These are phyloP conservation scores for Drosophila borealis DNA, from an alignment of 2,888 invertebrate species.

Conservation along the genomic window DNA sequence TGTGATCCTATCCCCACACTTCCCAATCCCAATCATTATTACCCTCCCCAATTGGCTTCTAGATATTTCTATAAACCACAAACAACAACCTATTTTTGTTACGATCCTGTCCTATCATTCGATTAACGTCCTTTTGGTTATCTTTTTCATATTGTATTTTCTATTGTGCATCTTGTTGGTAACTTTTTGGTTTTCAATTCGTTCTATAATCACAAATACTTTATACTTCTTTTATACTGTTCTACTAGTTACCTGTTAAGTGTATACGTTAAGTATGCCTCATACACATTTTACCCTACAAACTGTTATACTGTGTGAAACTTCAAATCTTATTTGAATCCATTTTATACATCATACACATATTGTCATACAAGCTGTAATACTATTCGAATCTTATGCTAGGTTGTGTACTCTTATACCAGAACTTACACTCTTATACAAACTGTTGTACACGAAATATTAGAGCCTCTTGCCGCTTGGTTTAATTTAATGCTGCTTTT, in stretches of 20 bases:
- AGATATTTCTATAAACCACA: neutral
- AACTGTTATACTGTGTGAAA: too few species aligned
- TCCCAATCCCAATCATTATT: neutral
- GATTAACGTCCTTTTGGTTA: neutral
- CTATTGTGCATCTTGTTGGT: neutral
- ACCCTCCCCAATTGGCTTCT: too few species aligned
- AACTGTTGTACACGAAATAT: slow-evolving; percentile 3
- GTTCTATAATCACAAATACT: neutral
- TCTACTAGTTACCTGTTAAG: too few species aligned
- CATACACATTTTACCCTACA: too few species aligned
- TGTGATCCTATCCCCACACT: neutral
- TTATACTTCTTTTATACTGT: too few species aligned
- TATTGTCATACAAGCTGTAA: neutral
- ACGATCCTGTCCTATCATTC: neutral
- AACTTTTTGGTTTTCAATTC: slow-evolving; percentile 1
- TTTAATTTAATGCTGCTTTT: slow-evolving; percentile 10
- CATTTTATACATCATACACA: slow-evolving; percentile 4
- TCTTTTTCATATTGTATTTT: neutral
- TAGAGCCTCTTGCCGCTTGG: neutral
- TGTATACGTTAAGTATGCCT: too few species aligned
- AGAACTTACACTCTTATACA: neutral
- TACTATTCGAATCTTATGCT: slow-evolving; percentile 1
- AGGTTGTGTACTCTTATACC: slow-evolving; percentile 3
- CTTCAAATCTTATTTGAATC: too few species aligned
- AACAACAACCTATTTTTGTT: neutral